Evolutionary conservation across 1,140 invertebrate genomes (phyloP).

Genomic region (Arctopsyche grandis): DNA sequence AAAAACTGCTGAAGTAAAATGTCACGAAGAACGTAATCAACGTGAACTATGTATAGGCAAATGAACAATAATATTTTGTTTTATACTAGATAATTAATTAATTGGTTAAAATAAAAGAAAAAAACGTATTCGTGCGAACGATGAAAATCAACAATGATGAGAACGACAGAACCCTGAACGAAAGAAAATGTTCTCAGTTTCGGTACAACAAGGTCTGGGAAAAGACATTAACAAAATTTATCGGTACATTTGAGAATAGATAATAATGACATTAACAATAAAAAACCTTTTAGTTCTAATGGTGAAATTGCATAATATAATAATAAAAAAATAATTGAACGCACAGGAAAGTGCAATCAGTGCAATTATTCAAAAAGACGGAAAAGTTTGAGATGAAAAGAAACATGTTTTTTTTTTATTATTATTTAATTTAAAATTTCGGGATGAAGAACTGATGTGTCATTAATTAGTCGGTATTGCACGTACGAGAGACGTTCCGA

Average conservation of each 20-base stretch:
- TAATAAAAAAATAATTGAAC: neutral
- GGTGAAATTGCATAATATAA: neutral
- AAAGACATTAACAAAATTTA: constrained; percentile 25
- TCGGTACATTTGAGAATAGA: neutral
- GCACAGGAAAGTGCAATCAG: neutral
- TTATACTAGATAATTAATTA: neutral
- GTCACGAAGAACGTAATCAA: too few species aligned
- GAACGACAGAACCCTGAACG: constrained; percentile 24
- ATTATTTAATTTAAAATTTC: too few species aligned
- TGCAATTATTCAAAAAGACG: neutral
- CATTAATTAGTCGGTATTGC: neutral
- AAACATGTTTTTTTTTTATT: neutral
- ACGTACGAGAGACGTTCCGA: too few species aligned
- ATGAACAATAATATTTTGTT: too few species aligned
- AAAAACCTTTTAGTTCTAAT: neutral
- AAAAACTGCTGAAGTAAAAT: too few species aligned
- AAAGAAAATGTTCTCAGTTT: constrained; percentile 24
- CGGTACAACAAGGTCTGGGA: constrained; percentile 34
- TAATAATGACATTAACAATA: neutral
- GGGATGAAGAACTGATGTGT: neutral
- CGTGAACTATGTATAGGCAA: too few species aligned
- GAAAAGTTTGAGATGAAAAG: neutral
- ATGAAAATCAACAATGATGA: constrained; percentile 29
- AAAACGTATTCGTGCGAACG: constrained; percentile 3
- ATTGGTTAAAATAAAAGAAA: neutral